Base-by-base conservation (phyloP, 2,888 invertebrate genomes). In the Papilio protenor region DNA sequence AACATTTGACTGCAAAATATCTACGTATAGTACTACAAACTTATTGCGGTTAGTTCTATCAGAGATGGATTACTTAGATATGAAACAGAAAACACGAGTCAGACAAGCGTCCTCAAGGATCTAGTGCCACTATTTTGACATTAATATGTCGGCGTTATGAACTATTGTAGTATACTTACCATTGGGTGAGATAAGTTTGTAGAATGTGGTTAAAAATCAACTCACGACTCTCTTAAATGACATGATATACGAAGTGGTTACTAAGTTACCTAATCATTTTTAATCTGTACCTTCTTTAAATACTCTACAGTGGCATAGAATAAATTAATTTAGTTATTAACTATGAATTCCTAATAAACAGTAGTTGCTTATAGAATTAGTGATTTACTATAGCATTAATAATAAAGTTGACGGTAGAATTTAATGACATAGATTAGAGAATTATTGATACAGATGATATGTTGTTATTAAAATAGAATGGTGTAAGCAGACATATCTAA, bases 341-440 rank as follows among this genome's bases (percentile, higher is more conserved):
- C 66, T 69, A 52, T 69, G 75, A 69, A 75, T 75, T 75, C 66
- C 66, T 75, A 75, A 75, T 75, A 75, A 66, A 52, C 49, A 69
- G 12, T 74, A 74, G 52, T 64, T 49, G n/a, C 66, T 69, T 45
- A 40, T 71, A 72, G 72, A 11, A 18, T 55, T 72, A 72, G 55
- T 33, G n/a, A 72, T 33, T 49, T n/a, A 66, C 8, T 21, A 33
- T 40, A 49, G 27, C 27, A 8, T 49, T 75, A 49, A 33, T 75
- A 49, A n/a, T 27, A n/a, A 49, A 52, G 64, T 27, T 33, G 64
- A 27, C 27, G 23, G 27, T 71, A 55, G 72, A 27, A 0, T 72
- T 45, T 45, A 45, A 21, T 69, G 12, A 21, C 12, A 21, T 40
- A 66, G 40, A 33, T 45, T n/a, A 69, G 40, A 69, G 18, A 64